Evolutionary conservation across 2,797 vertebrate species (phyloP).

Genomic region (Ciconia nigra): DNA sequence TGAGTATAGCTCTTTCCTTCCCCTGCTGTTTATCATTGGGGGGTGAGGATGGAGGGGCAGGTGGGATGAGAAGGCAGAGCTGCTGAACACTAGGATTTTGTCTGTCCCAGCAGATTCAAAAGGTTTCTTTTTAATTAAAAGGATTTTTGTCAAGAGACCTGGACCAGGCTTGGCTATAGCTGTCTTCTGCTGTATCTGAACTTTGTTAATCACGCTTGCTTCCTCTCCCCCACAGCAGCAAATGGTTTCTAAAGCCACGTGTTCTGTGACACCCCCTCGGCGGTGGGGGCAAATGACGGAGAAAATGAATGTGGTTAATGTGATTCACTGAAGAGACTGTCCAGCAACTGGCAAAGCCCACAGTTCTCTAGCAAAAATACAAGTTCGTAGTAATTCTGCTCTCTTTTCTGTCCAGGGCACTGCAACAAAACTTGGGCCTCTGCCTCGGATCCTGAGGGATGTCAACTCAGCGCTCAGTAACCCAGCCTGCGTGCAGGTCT

Average conservation of each 20-base stretch:
- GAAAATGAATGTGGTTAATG: background rate
- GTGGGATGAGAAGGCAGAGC: background rate
- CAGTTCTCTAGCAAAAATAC: background rate
- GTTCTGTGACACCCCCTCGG: background rate
- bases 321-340: background rate
- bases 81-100: background rate
- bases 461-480: slow-evolving; percentile 89
- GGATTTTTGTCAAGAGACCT: background rate
- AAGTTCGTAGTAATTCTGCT: background rate
- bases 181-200: background rate
- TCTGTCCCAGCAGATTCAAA: background rate
- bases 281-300: background rate
- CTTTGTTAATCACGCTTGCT: background rate
- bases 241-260: background rate
- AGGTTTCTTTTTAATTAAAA: background rate
- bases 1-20: background rate
- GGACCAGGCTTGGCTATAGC: background rate
- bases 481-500: slow-evolving; percentile 83
- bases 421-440: slow-evolving; percentile 89
- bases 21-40: background rate
- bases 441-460: slow-evolving; percentile 93
- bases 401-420: slow-evolving; percentile 75
- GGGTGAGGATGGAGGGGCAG: background rate
- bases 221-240: background rate
- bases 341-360: background rate